Conservation (phyloP, 2,113 vertebrate genomes). For the Callopanchax toddi region DNA sequence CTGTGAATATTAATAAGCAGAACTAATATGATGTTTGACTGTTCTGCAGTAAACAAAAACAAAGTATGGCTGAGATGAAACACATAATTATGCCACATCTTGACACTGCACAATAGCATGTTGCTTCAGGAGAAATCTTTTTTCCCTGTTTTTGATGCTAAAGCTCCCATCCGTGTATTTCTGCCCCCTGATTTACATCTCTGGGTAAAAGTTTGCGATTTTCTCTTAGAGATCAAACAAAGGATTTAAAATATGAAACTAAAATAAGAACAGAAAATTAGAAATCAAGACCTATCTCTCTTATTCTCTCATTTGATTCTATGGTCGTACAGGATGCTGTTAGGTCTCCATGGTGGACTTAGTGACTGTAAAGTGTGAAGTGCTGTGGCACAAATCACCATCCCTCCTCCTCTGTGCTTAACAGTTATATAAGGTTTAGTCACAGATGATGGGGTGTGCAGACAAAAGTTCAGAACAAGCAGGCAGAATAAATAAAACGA, state of each 20-base stretch:
- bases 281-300: background rate
- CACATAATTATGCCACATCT: slow-evolving; percentile 11
- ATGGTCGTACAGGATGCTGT: no score
- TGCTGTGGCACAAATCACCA: background rate
- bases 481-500: no score
- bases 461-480: no score
- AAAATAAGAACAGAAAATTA: background rate
- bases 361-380: background rate
- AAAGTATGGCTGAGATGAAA: slow-evolving; percentile 9
- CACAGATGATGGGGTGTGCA: no score
- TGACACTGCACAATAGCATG: background rate
- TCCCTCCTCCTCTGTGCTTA: background rate
- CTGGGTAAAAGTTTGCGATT: background rate
- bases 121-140: slow-evolving; percentile 16
- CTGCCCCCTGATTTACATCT: background rate
- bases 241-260: slow-evolving; percentile 3
- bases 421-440: no score
- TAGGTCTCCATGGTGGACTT: no score
- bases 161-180: background rate
- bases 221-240: slow-evolving; percentile 1
- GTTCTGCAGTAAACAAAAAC: slow-evolving; percentile 1
- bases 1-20: slow-evolving; percentile 11
- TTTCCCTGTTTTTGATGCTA: background rate
- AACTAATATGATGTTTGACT: slow-evolving; percentile 23
- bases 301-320: background rate